These are phyloP conservation scores for Eulithis prunata DNA, from an alignment of 2,888 invertebrate genomes.

Conservation along the genomic window DNA sequence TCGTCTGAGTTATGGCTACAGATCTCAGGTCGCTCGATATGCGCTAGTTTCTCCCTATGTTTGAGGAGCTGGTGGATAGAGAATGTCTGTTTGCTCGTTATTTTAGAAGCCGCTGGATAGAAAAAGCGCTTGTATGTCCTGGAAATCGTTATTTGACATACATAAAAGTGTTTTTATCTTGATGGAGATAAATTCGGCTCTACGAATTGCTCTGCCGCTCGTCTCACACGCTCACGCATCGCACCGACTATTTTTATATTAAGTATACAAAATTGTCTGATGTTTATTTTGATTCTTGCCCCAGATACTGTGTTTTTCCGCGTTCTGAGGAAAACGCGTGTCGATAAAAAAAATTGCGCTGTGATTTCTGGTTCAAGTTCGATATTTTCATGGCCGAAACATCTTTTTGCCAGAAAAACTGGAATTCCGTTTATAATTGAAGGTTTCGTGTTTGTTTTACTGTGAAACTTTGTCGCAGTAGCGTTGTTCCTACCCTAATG, in stretches of 20 bases:
- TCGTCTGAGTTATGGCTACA: conserved; percentile 13
- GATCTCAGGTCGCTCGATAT: conserved; percentile 3
- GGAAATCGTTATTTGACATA: no score
- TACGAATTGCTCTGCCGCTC: background rate
- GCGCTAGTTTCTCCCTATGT: background rate
- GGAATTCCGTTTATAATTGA: conserved; percentile 2
- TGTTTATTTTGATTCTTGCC: conserved; percentile 34
- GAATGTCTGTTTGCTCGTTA: no score
- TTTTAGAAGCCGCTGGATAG: no score
- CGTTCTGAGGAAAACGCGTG: conserved; percentile 30
- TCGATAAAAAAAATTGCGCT: conserved; percentile 29
- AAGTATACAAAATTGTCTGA: conserved; percentile 11
- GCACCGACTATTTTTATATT: conserved; percentile 17
- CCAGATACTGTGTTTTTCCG: conserved; percentile 35
- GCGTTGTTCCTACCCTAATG: conserved; percentile 12
- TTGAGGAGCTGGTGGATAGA: no score
- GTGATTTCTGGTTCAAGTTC: conserved; percentile 37
- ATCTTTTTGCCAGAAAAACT: conserved; percentile 16
- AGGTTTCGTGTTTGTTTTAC: conserved; percentile 5
- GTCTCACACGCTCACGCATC: conserved; percentile 15
- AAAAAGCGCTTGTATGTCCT: no score
- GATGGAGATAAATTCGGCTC: conserved; percentile 6
- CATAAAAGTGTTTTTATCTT: no score
- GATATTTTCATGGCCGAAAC: conserved; percentile 32
- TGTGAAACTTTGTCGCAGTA: conserved; percentile 8